Percentiles rank a stretch among this genome's conserved stretches.
phyloP scores from a whole-genome alignment of 2,113 vertebrate genomes.

The Natator depressus region DNA sequence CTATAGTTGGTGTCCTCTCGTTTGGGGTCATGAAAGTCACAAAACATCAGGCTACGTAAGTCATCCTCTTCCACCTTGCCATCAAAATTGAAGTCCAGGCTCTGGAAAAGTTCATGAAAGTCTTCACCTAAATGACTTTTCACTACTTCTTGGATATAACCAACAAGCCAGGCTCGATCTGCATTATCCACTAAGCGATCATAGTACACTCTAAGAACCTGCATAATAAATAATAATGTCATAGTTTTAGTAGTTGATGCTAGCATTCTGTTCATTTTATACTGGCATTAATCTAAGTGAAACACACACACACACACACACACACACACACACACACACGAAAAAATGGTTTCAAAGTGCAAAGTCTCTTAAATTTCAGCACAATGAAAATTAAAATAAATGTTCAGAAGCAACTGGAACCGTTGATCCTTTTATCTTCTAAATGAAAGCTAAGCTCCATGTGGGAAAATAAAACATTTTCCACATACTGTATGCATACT shows the following conservation, averaged over 20 bases:
- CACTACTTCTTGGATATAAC: conserved; percentile 79
- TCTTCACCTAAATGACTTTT: conserved; percentile 81
- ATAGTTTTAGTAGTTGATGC: not conserved
- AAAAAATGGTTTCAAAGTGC: not conserved
- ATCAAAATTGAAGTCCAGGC: conserved; percentile 84
- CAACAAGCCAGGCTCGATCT: conserved; percentile 87
- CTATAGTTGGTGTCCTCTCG: conserved; percentile 87
- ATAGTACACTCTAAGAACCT: conserved; percentile 93
- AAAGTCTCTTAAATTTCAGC: not conserved
- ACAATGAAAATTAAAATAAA: not conserved
- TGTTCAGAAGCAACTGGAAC: not conserved
- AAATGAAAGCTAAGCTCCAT: not conserved
- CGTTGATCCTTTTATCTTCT: not conserved
- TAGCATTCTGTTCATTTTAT: not conserved
- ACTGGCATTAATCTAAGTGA: not conserved
- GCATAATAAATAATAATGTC: not conserved
- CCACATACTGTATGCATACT: not conserved
- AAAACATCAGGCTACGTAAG: conserved; percentile 92
- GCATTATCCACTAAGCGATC: conserved; percentile 89
- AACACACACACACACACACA: not conserved
- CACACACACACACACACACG: not conserved
- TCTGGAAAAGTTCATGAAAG: conserved; percentile 86
- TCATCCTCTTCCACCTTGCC: conserved; percentile 89
- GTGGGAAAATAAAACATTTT: not conserved
- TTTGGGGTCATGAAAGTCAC: conserved; percentile 90